Base-by-base conservation (phyloP, 2,113 vertebrate genomes). In the Siphamia tubifer region DNA sequence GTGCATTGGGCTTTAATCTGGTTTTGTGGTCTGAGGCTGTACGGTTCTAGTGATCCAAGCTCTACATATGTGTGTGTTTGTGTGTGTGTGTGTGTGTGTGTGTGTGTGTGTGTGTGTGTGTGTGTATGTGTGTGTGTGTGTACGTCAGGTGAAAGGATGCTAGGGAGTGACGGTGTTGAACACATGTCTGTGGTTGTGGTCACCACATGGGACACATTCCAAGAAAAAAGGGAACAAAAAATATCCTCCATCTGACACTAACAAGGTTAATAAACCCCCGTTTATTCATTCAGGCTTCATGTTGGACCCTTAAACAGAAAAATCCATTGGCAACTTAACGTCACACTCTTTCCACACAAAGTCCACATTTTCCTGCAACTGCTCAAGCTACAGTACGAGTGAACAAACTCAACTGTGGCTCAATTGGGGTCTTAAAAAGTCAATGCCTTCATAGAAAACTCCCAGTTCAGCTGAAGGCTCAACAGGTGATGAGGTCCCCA, bases 211-310 rank as follows among this genome's bases (percentile, higher is more conserved):
- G 73, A 81, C 19, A 34, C 60, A 45, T 66, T 85, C 67, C 73
- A 67, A 56, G 51, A 57, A 40, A 13, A 30, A 53, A 45, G 48
- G 78, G 61, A 68, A 75, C 64, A 58, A 75, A 86, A 73, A 66
- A 69, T 66, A 82, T 79, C 70, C 65, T 66, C 49, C 47, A 0
- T 74, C 54, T 82, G 78, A 86, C 74, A 76, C 54, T 77, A 75
- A 86, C 64, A 68, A 70, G 28, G 56, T 77, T 80, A 71, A 79
- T 79, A 84, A 81, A 87, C 8, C 57, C 68, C n/a, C n/a, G n/a
- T n/a, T n/a, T 11, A 19, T 57, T 76, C 67, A 32, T 21, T 61
- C 54, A 12, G 47, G 17, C 39, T 27, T 64, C 70, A 52, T 49
- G 19, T 68, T 57, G 55, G 60, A 67, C 36, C 16, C 17, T 51